These are phyloP conservation scores for Cancer borealis DNA, from an alignment of 2,888 invertebrate species.

Conservation along the genomic window DNA sequence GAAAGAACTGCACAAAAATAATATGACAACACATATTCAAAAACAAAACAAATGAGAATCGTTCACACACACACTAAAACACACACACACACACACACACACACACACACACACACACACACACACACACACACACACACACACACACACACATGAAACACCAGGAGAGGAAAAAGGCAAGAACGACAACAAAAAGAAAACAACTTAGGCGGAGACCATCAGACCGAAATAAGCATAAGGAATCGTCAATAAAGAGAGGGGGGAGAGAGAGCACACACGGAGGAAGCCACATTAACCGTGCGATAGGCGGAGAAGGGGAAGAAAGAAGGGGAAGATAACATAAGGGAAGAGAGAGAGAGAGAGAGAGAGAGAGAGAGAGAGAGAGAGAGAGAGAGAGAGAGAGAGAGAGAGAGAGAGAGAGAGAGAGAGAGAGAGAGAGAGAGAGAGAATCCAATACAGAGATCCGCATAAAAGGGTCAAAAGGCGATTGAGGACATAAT, in stretches of 20 bases:
- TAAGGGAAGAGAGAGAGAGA: slow-evolving; percentile 4
- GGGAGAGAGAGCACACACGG: background rate
- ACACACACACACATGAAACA: background rate
- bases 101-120: slow-evolving; percentile 1
- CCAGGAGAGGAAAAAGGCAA: background rate
- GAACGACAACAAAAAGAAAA: background rate
- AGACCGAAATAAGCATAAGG: slow-evolving; percentile 4
- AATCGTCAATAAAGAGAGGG: background rate
- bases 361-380: slow-evolving; percentile 11
- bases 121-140: background rate
- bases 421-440: slow-evolving; percentile 11
- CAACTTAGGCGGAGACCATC: background rate
- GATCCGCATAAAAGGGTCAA: background rate
- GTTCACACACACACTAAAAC: no score
- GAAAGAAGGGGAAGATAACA: slow-evolving; percentile 4
- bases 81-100: background rate
- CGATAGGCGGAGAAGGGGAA: background rate
- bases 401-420: slow-evolving; percentile 11
- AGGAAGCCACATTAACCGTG: background rate
- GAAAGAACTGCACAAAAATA: background rate
- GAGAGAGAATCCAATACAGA: background rate
- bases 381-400: slow-evolving; percentile 11
- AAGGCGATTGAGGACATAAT: background rate
- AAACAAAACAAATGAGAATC: background rate
- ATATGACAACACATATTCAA: background rate